Conservation (phyloP, 2,113 vertebrate species). For the Plotosus lineatus region DNA sequence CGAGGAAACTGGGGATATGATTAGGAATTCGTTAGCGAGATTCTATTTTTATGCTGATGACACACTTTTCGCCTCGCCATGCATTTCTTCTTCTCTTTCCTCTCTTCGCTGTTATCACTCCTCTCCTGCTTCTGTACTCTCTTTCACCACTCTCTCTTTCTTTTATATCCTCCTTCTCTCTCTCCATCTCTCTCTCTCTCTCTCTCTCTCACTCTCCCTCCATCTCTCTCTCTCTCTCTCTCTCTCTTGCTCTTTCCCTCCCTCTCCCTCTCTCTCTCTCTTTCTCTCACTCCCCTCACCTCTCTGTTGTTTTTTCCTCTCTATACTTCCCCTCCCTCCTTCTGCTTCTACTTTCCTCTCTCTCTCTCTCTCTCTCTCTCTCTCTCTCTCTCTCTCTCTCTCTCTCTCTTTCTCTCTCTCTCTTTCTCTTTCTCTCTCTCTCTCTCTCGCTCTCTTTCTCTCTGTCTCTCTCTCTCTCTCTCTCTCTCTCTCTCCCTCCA, state of each 20-base stretch:
- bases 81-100: conserved; percentile 49
- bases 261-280: not conserved
- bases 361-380: not conserved
- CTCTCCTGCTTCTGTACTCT: too few species aligned
- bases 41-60: conserved; percentile 83
- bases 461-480: not conserved
- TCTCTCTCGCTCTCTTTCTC: not conserved
- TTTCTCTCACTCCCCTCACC: not conserved
- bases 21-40: conserved; percentile 78
- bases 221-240: conserved; percentile 41
- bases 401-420: not conserved
- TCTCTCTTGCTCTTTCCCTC: not conserved
- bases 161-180: not conserved
- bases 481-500: not conserved
- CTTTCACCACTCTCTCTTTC: not conserved
- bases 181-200: not conserved
- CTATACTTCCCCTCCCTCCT: not conserved
- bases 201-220: conserved; percentile 23
- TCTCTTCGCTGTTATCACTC: conserved; percentile 70
- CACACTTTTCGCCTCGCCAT: conserved; percentile 69
- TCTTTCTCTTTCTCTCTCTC: not conserved
- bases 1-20: conserved; percentile 74
- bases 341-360: too few species aligned
- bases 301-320: too few species aligned
- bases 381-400: not conserved